Evolutionary conservation across 1,140 invertebrate genomes (phyloP), one percentile per base, ranked within the genome.

Genomic region (Rhyacophila brunnea): DNA sequence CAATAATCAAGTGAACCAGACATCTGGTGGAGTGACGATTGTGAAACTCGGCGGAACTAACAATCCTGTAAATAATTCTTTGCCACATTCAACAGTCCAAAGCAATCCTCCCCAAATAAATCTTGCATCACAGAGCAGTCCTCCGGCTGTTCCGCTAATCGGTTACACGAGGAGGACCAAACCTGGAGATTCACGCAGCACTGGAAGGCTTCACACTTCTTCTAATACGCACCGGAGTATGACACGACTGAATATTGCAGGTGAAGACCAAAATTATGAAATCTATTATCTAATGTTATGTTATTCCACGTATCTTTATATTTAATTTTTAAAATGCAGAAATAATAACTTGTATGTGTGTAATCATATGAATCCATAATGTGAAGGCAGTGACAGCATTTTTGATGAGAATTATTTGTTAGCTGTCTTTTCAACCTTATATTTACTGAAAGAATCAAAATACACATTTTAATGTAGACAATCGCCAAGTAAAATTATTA

Each of bases 211-310:
- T 47, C 85, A 87, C 68, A 85, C 85, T 4, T 82, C 85, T 10
- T 81, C 84, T 36, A 84, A 84, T 64, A 84, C 84, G 18, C 86
- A 88, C 67, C 72, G 87, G 28, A 88, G 86, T 70, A 89, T 89
- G 83, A 89, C 87, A 0, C 75, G 86, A 13, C 75, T 90, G 6
- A 89, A 89, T 73, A 83, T 87, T 63, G 84, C 83, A 47, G 83
- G 80, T 79, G 55, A 54, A 28, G 51, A 28, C n/a, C n/a, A n/a
- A n/a, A n/a, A n/a, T n/a, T n/a, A n/a, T n/a, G n/a, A n/a, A n/a
- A n/a, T n/a, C n/a, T n/a, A n/a, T n/a, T n/a, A n/a, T n/a, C n/a
- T n/a, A n/a, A n/a, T n/a, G n/a, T n/a, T n/a, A n/a, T n/a, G n/a
- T n/a, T n/a, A n/a, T n/a, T n/a, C n/a, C n/a, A n/a, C n/a, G n/a